Evolutionary conservation across 2,113 vertebrate species (phyloP).

Genomic region (Chaetodon trifascialis): DNA sequence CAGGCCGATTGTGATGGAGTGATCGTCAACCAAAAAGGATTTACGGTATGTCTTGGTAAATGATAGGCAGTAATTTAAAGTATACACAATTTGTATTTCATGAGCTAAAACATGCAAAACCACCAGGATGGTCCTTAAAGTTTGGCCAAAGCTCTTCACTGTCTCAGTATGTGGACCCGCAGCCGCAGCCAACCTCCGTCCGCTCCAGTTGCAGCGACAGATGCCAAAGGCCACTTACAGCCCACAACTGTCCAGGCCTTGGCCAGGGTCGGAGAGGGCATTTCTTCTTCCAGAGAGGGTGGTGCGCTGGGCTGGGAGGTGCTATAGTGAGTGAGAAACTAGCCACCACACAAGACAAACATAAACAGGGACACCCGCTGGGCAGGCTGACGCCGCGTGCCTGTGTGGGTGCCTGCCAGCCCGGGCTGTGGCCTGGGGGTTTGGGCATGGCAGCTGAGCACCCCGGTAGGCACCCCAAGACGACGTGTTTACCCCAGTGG

Average conservation of each 20-base stretch:
- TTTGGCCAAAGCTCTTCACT: slow-evolving; percentile 29
- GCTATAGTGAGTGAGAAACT: slow-evolving; percentile 57
- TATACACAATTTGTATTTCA: slow-evolving; percentile 49
- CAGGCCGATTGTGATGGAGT: background rate
- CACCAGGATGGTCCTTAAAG: slow-evolving; percentile 25
- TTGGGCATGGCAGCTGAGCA: slow-evolving; percentile 33
- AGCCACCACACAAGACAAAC: slow-evolving; percentile 74
- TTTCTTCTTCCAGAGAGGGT: background rate
- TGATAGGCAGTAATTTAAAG: slow-evolving; percentile 31
- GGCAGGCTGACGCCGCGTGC: slow-evolving; percentile 76
- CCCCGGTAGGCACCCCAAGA: slow-evolving; percentile 60
- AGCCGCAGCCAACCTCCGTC: slow-evolving; percentile 40
- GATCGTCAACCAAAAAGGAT: slow-evolving; percentile 3
- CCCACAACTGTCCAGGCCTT: slow-evolving; percentile 32
- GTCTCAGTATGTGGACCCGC: slow-evolving; percentile 31
- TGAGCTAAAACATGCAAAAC: slow-evolving; percentile 55
- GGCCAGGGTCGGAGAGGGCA: slow-evolving; percentile 36
- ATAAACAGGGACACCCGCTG: slow-evolving; percentile 72
- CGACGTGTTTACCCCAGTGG: slow-evolving; percentile 70
- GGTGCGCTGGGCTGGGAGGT: slow-evolving; percentile 46
- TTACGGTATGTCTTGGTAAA: slow-evolving; percentile 36
- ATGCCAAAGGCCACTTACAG: slow-evolving; percentile 47
- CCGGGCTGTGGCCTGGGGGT: slow-evolving; percentile 60
- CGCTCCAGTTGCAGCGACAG: slow-evolving; percentile 20
- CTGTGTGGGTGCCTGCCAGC: slow-evolving; percentile 71